Conservation (phyloP, 2,797 vertebrate species). For the Amazonetta brasiliensis region DNA sequence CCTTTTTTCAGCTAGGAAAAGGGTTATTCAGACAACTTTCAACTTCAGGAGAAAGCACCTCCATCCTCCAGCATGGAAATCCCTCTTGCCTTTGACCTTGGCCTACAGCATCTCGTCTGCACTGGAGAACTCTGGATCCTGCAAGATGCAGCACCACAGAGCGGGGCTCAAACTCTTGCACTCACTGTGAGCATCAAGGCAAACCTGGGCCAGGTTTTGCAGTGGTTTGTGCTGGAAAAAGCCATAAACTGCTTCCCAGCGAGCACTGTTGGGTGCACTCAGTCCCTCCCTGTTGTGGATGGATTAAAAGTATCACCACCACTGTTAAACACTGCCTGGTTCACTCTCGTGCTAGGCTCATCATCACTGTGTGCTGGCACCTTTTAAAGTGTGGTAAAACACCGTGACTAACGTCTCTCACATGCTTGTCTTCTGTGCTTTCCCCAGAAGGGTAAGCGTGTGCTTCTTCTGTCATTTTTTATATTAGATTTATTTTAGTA, state of each 20-base stretch:
- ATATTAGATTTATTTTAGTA: constrained; percentile 19
- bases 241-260: neutral
- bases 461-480: constrained; percentile 18
- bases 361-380: neutral
- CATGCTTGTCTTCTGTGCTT: neutral
- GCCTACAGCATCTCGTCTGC: neutral
- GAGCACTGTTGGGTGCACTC: neutral
- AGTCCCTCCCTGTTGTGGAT: neutral
- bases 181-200: neutral
- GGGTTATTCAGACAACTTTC: neutral
- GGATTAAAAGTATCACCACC: constrained; percentile 28
- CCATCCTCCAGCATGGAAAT: neutral
- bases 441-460: constrained; percentile 4
- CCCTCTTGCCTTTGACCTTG: neutral
- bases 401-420: neutral
- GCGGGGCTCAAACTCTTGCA: neutral
- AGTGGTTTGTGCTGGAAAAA: neutral
- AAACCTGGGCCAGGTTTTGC: neutral
- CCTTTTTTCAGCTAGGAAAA: neutral
- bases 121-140: neutral
- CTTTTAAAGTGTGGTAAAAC: neutral
- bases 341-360: neutral
- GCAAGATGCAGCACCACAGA: neutral
- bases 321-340: neutral
- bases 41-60: neutral